Conservation (phyloP, 2,113 vertebrate species). For the Chionomys nivalis region DNA sequence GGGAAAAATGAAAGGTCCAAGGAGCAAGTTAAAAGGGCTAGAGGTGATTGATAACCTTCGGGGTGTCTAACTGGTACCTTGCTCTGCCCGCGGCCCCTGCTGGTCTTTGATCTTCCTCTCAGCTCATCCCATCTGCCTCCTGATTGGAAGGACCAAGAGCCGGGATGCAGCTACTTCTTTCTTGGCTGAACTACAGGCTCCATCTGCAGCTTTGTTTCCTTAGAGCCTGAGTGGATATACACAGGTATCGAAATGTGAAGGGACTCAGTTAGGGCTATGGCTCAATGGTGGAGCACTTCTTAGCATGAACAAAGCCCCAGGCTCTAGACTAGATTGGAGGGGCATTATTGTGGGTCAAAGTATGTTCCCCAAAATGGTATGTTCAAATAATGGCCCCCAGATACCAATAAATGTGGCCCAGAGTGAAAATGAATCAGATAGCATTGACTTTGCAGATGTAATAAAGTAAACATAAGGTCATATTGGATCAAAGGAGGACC, state of each 20-base stretch:
- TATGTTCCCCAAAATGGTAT: neutral
- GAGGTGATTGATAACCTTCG: slow-evolving; percentile 54
- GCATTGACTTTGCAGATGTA: neutral
- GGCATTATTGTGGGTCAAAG: neutral
- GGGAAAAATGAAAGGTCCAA: slow-evolving; percentile 31
- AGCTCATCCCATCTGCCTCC: slow-evolving; percentile 55
- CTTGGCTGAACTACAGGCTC: neutral
- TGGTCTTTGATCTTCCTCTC: slow-evolving; percentile 70
- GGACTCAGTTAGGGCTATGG: neutral
- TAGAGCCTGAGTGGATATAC: neutral
- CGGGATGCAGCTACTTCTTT: neutral
- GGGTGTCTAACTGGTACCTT: neutral
- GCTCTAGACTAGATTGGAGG: neutral
- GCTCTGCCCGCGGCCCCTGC: neutral
- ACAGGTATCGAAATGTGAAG: neutral
- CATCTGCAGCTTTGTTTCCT: neutral
- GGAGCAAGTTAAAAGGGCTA: slow-evolving; percentile 57
- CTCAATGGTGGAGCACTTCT: neutral
- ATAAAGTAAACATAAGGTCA: neutral
- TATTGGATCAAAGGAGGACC: neutral
- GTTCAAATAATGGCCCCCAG: neutral
- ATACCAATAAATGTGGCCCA: neutral
- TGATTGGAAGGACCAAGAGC: slow-evolving; percentile 36
- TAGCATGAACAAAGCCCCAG: neutral
- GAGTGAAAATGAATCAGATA: neutral